phyloP scores from a whole-genome alignment of 1,140 invertebrate species.

The Drosophila willistoni region DNA sequence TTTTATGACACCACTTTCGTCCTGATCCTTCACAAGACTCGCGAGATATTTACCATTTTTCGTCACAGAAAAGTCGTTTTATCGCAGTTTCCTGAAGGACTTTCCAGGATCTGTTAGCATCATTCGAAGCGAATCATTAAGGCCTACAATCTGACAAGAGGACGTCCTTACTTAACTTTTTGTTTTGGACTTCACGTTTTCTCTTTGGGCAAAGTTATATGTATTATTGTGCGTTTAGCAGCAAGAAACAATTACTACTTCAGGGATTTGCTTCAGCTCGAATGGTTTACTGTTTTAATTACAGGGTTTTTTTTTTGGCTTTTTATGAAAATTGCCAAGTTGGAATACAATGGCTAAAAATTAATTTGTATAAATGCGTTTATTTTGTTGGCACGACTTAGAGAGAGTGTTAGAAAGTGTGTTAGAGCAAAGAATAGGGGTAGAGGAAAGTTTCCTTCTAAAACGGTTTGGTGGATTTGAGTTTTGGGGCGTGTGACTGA shows the following conservation, averaged over 20 bases:
- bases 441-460: slow-evolving; percentile 11
- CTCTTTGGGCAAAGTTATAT: too few species aligned
- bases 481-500: neutral
- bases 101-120: too few species aligned
- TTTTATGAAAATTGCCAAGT: slow-evolving; percentile 6
- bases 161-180: too few species aligned
- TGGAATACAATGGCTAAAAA: slow-evolving; percentile 12
- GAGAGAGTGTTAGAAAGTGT: slow-evolving; percentile 3
- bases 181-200: too few species aligned
- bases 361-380: slow-evolving; percentile 74
- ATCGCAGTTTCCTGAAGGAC: too few species aligned
- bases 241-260: neutral
- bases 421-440: neutral
- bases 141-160: too few species aligned
- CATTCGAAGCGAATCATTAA: too few species aligned
- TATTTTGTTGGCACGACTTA: slow-evolving; percentile 36
- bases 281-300: slow-evolving; percentile 3
- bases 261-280: neutral
- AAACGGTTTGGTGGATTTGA: slow-evolving; percentile 1
- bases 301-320: neutral
- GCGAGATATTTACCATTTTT: too few species aligned
- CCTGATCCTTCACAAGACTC: too few species aligned
- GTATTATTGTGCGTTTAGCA: too few species aligned
- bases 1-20: too few species aligned
- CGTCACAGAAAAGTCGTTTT: too few species aligned